Conservation (phyloP, 2,888 invertebrate species). For the Pyrrhia umbra region DNA sequence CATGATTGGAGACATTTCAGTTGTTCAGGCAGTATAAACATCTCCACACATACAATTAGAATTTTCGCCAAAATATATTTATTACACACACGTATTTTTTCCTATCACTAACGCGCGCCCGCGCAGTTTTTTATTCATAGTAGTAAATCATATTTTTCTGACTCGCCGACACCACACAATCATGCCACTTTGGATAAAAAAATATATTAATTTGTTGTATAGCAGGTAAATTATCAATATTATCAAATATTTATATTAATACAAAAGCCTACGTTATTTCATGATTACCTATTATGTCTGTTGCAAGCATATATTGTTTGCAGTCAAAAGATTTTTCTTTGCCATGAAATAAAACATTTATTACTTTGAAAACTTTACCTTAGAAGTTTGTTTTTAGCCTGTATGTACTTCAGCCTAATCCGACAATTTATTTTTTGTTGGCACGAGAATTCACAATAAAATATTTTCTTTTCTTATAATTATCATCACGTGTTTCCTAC, state of each 20-base stretch:
- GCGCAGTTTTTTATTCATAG: slow-evolving; percentile 38
- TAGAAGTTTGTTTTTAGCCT: not conserved
- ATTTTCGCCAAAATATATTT: slow-evolving; percentile 68
- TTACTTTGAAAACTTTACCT: not conserved
- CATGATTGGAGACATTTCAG: slow-evolving; percentile 70
- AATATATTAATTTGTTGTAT: not conserved
- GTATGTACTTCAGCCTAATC: not conserved
- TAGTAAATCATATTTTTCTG: slow-evolving; percentile 34
- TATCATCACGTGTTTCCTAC: slow-evolving; percentile 18
- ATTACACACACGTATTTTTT: slow-evolving; percentile 52
- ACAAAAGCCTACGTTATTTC: no score
- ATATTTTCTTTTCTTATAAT: slow-evolving; percentile 19
- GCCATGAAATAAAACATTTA: no score
- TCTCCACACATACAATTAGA: slow-evolving; percentile 73
- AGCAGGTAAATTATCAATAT: not conserved
- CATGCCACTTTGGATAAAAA: slow-evolving; percentile 1
- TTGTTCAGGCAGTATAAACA: slow-evolving; percentile 72
- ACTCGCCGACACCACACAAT: slow-evolving; percentile 7
- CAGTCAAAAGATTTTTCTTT: no score
- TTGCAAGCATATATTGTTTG: no score
- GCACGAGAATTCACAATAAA: not conserved
- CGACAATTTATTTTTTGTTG: slow-evolving; percentile 2
- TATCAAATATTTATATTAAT: not conserved
- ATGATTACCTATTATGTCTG: no score
- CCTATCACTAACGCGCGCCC: slow-evolving; percentile 49